These are phyloP conservation scores for Reticulitermes speratus DNA, from an alignment of 1,140 invertebrate species.

Conservation along the genomic window DNA sequence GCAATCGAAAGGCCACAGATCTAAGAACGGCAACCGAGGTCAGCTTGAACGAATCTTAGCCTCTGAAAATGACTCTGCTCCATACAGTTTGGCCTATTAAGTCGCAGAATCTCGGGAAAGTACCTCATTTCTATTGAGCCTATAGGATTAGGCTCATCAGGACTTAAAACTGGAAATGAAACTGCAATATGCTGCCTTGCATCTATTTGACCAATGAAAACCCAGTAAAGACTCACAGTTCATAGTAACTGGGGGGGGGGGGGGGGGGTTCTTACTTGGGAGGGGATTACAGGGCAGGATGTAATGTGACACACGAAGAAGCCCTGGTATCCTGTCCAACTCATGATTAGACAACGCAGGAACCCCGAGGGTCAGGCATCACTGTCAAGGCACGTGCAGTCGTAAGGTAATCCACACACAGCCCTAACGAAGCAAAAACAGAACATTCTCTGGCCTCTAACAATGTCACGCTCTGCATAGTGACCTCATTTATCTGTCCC, in stretches of 20 bases:
- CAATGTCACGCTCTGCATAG: not conserved
- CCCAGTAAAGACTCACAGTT: not conserved
- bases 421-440: not conserved
- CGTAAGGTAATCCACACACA: not conserved
- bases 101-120: no score
- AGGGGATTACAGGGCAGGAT: not conserved
- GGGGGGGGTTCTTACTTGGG: not conserved
- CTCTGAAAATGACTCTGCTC: no score
- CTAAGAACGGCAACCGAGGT: no score
- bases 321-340: not conserved
- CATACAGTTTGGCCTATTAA: no score
- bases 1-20: no score
- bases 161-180: no score
- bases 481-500: no score
- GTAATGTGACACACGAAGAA: slow-evolving; percentile 9
- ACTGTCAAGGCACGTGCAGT: not conserved
- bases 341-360: not conserved
- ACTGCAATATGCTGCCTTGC: no score
- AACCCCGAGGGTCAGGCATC: not conserved
- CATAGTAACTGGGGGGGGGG: no score
- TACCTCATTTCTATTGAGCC: no score
- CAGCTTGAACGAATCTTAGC: no score
- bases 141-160: no score
- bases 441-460: not conserved
- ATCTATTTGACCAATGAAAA: not conserved